A percentile compares a stretch with the other conserved stretches of the same genome.
These are phyloP conservation scores for Callocephalon fimbriatum DNA, from an alignment of 2,113 vertebrate species.

Conservation along the genomic window DNA sequence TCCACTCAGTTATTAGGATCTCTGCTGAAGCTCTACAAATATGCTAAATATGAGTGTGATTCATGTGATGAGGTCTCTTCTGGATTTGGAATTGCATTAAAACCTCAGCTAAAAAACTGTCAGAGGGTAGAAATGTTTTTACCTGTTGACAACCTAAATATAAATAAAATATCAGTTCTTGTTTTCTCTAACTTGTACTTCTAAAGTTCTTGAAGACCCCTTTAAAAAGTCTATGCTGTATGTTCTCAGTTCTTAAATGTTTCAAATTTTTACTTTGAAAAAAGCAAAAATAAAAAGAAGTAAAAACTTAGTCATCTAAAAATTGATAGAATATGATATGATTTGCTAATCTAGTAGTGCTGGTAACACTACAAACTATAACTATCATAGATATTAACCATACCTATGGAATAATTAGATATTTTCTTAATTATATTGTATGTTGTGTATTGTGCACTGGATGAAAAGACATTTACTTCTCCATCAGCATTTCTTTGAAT, in stretches of 20 bases:
- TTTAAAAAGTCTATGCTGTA: not conserved
- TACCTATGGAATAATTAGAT: not conserved
- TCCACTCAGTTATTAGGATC: not conserved
- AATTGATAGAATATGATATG: not conserved
- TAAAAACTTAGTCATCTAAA: not conserved
- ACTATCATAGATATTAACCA: not conserved
- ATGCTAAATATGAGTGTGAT: not conserved
- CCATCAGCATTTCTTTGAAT: not conserved
- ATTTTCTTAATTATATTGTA: not conserved
- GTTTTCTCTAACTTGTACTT: not conserved
- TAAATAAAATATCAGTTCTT: not conserved
- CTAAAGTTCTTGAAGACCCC: not conserved
- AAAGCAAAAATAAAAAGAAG: not conserved
- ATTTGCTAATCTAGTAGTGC: not conserved
- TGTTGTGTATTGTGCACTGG: not conserved
- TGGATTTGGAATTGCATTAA: not conserved
- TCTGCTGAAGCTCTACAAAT: not conserved
- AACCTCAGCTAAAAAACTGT: not conserved
- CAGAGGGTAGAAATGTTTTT: not conserved
- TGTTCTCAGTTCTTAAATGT: not conserved
- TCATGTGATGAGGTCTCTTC: not conserved
- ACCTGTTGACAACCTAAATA: not conserved
- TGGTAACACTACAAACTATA: not conserved
- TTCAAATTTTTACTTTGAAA: not conserved
- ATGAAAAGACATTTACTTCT: not conserved